Base-by-base conservation (phyloP, 2,888 invertebrate genomes). In the Peribatodes rhomboidaria region DNA sequence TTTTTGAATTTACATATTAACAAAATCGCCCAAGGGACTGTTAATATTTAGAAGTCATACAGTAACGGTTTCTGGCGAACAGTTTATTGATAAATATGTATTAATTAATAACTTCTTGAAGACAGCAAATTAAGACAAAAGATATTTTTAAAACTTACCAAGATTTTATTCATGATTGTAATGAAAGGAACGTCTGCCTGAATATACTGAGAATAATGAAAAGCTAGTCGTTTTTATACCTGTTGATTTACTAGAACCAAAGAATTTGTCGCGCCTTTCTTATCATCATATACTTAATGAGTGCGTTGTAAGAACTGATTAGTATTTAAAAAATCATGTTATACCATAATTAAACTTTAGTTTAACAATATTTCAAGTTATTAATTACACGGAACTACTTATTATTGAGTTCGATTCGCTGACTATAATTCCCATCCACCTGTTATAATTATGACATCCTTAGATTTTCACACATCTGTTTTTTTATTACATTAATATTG, bases 211-310 rank as follows among this genome's bases (percentile, higher is more conserved):
- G 27, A 27, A 27, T 27, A 27, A 35, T 37, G 37, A 52, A 62
- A 44, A 8, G 14, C 10, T n/a, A 39, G 37, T 33, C 39, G 11
- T 39, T 63, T 41, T 58, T 63, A 63, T 63, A 63, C 9, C 39
- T 53, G 52, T 47, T 63, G 46, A 53, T 31, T 57, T 9, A 47
- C 57, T 53, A 52, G 37, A 58, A 58, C 47, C 14, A 58, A 49
- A 33, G 41, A 4, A 53, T 63, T 58, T 39, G 57, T 46, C 31
- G 9, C 53, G 57, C 42, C 53, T 8, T 42, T 41, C 58, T 63
- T 63, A 63, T 63, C 63, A 35, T 27, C 10, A 8, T 31, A 37
- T 16, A 58, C 46, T 63, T 57, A 57, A 58, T 63, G 47, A 63
- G 52, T 39, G 52, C 46, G 46, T 22, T 58, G 46, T 47, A 53